phyloP scores from a whole-genome alignment of 2,113 vertebrate genomes.

The Rhinopithecus roxellana region DNA sequence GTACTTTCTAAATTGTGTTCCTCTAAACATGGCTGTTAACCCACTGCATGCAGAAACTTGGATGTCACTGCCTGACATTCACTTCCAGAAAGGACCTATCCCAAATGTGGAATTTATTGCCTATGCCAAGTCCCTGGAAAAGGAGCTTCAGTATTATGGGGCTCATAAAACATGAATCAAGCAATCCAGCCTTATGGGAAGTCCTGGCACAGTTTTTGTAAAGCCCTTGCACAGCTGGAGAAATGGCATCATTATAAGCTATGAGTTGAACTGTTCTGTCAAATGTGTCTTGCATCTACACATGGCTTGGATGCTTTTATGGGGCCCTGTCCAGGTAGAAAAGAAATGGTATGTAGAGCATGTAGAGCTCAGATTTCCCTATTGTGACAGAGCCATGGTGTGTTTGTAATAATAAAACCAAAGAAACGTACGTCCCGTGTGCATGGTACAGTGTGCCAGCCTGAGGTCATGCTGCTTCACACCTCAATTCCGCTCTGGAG shows the following conservation, averaged over 20 bases:
- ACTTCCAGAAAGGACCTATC: neutral
- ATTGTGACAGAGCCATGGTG: conserved; percentile 37
- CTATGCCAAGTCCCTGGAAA: neutral
- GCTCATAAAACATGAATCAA: neutral
- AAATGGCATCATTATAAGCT: conserved; percentile 78
- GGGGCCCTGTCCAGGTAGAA: conserved; percentile 59
- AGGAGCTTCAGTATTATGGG: neutral
- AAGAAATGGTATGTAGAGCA: neutral
- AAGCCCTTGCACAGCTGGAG: conserved; percentile 67
- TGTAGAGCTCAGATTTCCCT: neutral
- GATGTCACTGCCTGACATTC: neutral
- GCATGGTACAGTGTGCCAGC: neutral
- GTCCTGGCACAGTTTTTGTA: conserved; percentile 24
- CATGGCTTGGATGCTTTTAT: conserved; percentile 63
- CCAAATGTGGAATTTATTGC: neutral
- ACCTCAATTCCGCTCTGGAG: neutral
- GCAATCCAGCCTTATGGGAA: neutral
- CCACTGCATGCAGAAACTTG: neutral
- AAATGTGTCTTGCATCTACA: conserved; percentile 43
- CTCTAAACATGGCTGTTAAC: neutral
- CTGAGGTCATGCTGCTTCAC: neutral
- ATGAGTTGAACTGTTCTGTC: conserved; percentile 61
- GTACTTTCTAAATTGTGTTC: neutral
- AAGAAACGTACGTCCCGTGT: neutral
- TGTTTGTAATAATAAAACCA: conserved; percentile 78